phyloP scores from a whole-genome alignment of 2,888 invertebrate species.

The Gymnosoma rotundatum region DNA sequence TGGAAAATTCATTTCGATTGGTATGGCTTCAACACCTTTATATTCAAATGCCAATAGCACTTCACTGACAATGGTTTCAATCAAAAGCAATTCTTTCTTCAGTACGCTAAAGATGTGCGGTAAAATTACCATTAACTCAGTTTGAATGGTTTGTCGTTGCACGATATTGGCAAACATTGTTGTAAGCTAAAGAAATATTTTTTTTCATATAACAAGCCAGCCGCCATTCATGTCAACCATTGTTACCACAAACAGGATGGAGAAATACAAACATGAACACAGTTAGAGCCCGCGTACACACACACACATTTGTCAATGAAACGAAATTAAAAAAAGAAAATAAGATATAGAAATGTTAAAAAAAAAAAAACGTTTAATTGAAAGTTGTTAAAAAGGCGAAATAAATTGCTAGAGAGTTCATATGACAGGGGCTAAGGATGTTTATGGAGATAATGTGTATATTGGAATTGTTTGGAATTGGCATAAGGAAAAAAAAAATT shows the following conservation, averaged over 20 bases:
- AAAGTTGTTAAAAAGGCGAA: conserved; percentile 8
- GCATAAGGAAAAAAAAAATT: no score
- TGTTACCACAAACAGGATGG: conserved; percentile 35
- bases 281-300: conserved; percentile 9
- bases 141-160: conserved; percentile 83
- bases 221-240: conserved; percentile 57
- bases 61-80: conserved; percentile 75
- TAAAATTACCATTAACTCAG: conserved; percentile 83
- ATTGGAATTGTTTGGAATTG: not conserved
- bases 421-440: conserved; percentile 7
- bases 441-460: not conserved
- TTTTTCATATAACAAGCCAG: conserved; percentile 9
- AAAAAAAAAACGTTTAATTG: conserved; percentile 46
- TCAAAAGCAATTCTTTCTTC: conserved; percentile 78
- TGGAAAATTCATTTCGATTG: conserved; percentile 84
- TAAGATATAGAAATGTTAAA: conserved; percentile 21
- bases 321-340: not conserved
- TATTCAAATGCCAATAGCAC: conserved; percentile 75
- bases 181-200: conserved; percentile 72
- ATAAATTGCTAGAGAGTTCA: conserved; percentile 30
- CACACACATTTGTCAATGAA: not conserved
- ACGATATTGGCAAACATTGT: conserved; percentile 84
- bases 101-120: conserved; percentile 83
- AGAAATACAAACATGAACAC: not conserved
- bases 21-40: conserved; percentile 72